A percentile compares a stretch with the other conserved stretches of the same genome.
Conservation (phyloP, 2,888 invertebrate genomes). For the Trichopria drosophilae region DNA sequence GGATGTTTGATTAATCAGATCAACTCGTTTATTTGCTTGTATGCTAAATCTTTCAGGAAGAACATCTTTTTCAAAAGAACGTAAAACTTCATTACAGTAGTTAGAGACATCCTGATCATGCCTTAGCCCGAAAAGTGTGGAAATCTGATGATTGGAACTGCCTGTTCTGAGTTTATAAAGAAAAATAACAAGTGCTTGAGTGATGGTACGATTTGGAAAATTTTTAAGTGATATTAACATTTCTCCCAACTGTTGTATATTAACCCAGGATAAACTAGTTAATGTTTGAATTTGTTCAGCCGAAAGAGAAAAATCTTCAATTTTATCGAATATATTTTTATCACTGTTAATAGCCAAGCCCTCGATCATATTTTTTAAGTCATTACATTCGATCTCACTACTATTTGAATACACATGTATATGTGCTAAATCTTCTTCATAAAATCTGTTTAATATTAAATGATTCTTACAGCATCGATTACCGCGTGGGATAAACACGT, state of each 20-base stretch:
- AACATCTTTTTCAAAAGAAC: no score
- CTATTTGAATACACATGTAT: no score
- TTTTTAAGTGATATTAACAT: no score
- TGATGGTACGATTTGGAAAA: conserved; percentile 15
- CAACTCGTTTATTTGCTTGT: conserved; percentile 24
- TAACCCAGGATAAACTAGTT: conserved; percentile 24
- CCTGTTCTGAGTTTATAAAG: conserved; percentile 31
- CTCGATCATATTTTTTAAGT: no score
- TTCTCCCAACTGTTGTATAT: no score
- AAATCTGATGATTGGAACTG: conserved; percentile 30
- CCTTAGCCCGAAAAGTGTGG: conserved; percentile 27
- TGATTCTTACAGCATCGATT: conserved; percentile 38
- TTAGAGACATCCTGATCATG: conserved; percentile 32
- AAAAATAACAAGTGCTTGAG: conserved; percentile 30
- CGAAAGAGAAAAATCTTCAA: no score
- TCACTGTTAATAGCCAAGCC: no score
- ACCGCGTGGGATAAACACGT: conserved; percentile 32
- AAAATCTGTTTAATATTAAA: conserved; percentile 35
- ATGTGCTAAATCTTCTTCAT: conserved; percentile 22
- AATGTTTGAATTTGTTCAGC: no score
- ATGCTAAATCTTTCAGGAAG: conserved; percentile 34
- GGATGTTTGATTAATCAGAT: conserved; percentile 31
- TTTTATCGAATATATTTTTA: no score
- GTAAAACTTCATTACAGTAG: conserved; percentile 28
- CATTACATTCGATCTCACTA: no score